A percentile compares a stretch with the other conserved stretches of the same genome.
Conservation (phyloP, 2,797 vertebrate genomes). For the Hippopotamyrus pictus region DNA sequence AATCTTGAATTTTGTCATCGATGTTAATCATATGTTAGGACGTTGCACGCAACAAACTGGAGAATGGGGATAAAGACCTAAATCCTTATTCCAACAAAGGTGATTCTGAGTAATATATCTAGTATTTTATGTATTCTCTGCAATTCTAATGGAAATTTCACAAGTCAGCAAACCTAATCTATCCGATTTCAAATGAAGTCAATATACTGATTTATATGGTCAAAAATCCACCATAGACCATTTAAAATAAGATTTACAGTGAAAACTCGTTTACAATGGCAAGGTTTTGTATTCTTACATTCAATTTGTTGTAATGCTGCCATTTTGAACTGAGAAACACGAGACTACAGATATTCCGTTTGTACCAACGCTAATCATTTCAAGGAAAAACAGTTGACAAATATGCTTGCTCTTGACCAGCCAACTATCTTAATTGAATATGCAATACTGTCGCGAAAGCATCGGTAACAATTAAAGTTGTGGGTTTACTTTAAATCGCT, state of each 20-base stretch:
- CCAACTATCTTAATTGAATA: neutral
- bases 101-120: neutral
- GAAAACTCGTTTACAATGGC: neutral
- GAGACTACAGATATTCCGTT: neutral
- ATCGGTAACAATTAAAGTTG: neutral
- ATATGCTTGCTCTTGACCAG: neutral
- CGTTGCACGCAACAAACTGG: neutral
- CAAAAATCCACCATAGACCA: neutral
- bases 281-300: neutral
- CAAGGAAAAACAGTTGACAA: neutral
- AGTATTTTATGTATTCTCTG: neutral
- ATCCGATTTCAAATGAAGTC: neutral
- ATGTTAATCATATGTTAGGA: neutral
- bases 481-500: neutral
- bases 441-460: neutral
- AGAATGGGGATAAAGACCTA: neutral
- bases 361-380: neutral
- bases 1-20: neutral
- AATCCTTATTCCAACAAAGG: neutral
- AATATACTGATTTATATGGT: neutral
- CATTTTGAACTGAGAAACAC: constrained; percentile 5
- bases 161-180: neutral
- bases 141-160: neutral
- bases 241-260: neutral
- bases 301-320: neutral